Conservation (phyloP, 2,797 vertebrate species). For the Lindbergichthys nudifrons region DNA sequence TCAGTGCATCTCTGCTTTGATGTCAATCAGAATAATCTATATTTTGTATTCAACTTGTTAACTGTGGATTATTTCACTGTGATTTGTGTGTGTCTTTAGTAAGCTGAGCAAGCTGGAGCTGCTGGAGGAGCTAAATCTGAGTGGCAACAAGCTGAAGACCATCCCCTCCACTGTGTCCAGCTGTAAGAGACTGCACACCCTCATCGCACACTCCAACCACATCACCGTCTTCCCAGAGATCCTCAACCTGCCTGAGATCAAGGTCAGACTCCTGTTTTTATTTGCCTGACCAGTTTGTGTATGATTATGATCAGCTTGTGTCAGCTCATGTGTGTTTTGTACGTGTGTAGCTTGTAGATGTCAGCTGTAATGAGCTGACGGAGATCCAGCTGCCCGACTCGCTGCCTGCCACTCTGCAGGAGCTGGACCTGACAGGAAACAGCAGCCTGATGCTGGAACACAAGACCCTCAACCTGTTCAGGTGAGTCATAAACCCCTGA, state of each 20-base stretch:
- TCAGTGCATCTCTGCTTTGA: background rate
- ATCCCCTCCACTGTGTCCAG: slow-evolving; percentile 96
- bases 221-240: slow-evolving; percentile 96
- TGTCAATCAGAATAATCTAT: background rate
- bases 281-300: slow-evolving; percentile 6
- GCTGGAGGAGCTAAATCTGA: slow-evolving; percentile 95
- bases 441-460: slow-evolving; percentile 93
- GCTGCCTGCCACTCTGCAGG: slow-evolving; percentile 90
- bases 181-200: slow-evolving; percentile 94
- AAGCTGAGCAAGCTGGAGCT: slow-evolving; percentile 95
- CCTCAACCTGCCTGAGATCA: slow-evolving; percentile 93
- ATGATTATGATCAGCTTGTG: slow-evolving; percentile 4
- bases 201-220: slow-evolving; percentile 94
- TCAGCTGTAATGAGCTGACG: slow-evolving; percentile 96
- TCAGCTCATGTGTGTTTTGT: slow-evolving; percentile 19
- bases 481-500: slow-evolving; percentile 80
- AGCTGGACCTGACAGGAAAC: slow-evolving; percentile 95
- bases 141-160: slow-evolving; percentile 95
- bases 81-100: slow-evolving; percentile 75
- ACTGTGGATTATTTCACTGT: slow-evolving; percentile 9
- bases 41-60: background rate
- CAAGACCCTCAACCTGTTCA: slow-evolving; percentile 96
- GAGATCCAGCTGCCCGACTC: slow-evolving; percentile 93
- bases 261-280: slow-evolving; percentile 82
- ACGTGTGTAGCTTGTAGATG: slow-evolving; percentile 89